Evolutionary conservation across 2,797 vertebrate genomes (phyloP).

Genomic region (Steatocranus sp.): DNA sequence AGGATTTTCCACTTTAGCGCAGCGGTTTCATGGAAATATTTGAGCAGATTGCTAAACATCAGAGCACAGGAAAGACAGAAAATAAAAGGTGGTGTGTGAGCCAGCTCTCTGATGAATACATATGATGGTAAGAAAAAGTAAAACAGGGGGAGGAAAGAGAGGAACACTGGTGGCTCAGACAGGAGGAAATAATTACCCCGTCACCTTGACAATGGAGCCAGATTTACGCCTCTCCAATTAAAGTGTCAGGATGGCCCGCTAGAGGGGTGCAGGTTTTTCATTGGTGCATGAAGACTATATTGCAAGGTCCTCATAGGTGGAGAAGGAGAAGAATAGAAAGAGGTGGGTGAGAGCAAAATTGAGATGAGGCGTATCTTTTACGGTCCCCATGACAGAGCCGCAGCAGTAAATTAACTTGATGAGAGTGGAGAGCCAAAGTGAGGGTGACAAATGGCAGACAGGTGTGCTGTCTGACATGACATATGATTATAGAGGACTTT

Average conservation of each 20-base stretch:
- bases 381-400: not conserved
- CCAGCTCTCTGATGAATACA: not conserved
- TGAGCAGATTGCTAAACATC: not conserved
- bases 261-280: slow-evolving; percentile 20
- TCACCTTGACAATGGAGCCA: slow-evolving; percentile 43
- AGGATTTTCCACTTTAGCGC: not conserved
- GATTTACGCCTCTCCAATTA: slow-evolving; percentile 70
- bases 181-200: slow-evolving; percentile 68
- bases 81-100: not conserved
- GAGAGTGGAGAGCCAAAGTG: not conserved
- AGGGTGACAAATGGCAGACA: not conserved
- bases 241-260: slow-evolving; percentile 57
- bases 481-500: not conserved
- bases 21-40: not conserved
- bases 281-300: slow-evolving; percentile 10
- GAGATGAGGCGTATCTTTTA: slow-evolving; percentile 36
- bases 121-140: not conserved
- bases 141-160: not conserved
- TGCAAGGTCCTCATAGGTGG: not conserved
- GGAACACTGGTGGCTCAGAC: slow-evolving; percentile 30
- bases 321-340: slow-evolving; percentile 9
- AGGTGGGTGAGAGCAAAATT: slow-evolving; percentile 4
- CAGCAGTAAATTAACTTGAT: slow-evolving; percentile 43
- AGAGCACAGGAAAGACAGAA: not conserved
- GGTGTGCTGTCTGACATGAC: slow-evolving; percentile 2